phyloP scores from a whole-genome alignment of 2,888 invertebrate species.

The Fragum whitleyi region DNA sequence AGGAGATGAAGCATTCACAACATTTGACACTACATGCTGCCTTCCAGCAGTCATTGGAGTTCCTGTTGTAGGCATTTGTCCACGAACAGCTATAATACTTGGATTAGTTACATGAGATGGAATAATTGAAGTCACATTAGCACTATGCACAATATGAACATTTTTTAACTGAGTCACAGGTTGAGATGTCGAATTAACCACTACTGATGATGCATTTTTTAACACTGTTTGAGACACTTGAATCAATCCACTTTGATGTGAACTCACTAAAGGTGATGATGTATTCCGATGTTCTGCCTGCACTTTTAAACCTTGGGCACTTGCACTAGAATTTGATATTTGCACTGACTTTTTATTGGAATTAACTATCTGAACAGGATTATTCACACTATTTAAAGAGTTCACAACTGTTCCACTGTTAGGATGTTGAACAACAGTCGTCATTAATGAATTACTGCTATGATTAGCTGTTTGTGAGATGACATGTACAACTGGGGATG shows the following conservation, averaged over 20 bases:
- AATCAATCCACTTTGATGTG: conserved; percentile 45
- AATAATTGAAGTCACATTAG: conserved; percentile 65
- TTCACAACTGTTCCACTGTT: conserved; percentile 55
- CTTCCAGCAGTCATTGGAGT: conserved; percentile 74
- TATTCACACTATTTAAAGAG: conserved; percentile 33
- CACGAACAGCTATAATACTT: conserved; percentile 78
- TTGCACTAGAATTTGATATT: conserved; percentile 42
- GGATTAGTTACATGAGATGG: conserved; percentile 67
- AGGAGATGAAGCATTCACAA: conserved; percentile 63
- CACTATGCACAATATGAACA: conserved; percentile 73
- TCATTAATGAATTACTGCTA: conserved; percentile 55
- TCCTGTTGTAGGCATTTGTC: conserved; percentile 63
- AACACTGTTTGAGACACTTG: conserved; percentile 46
- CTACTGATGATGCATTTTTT: conserved; percentile 47
- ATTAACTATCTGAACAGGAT: conserved; percentile 3
- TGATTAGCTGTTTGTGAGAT: conserved; percentile 58
- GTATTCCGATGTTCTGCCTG: conserved; percentile 27
- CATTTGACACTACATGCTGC: conserved; percentile 73
- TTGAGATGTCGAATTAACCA: conserved; percentile 53
- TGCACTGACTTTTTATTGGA: conserved; percentile 19
- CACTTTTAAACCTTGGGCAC: conserved; percentile 30
- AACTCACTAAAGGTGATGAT: conserved; percentile 43
- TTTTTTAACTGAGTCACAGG: conserved; percentile 68
- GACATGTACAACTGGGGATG: conserved; percentile 63
- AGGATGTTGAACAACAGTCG: conserved; percentile 42